phyloP scores from a whole-genome alignment of 2,888 invertebrate species.

The Coremacera marginata region DNA sequence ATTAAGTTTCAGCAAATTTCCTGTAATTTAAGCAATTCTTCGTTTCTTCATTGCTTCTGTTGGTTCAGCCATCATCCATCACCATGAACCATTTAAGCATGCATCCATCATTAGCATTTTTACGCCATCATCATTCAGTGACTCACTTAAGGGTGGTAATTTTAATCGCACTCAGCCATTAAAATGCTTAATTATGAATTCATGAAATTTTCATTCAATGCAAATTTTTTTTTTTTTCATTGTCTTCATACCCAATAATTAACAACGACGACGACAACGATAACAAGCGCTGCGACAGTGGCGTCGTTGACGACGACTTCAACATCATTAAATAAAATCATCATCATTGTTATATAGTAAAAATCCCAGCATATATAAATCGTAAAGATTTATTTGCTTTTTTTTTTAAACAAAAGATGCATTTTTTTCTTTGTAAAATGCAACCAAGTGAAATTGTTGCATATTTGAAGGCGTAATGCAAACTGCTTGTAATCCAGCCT shows the following conservation, averaged over 20 bases:
- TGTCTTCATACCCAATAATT: background rate
- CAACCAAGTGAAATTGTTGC: constrained; percentile 12
- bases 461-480: constrained; percentile 8
- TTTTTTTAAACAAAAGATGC: background rate
- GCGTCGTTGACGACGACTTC: background rate
- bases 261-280: background rate
- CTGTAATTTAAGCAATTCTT: constrained; percentile 15
- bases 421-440: background rate
- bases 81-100: constrained; percentile 22
- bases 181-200: constrained; percentile 39
- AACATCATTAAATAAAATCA: constrained; percentile 26
- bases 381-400: background rate
- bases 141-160: constrained; percentile 38
- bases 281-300: background rate
- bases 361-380: background rate
- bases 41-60: background rate
- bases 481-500: background rate
- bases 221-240: background rate
- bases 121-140: constrained; percentile 23
- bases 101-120: constrained; percentile 39
- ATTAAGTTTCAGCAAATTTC: constrained; percentile 10
- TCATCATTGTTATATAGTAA: background rate
- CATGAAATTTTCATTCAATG: constrained; percentile 19
- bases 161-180: constrained; percentile 38
- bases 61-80: constrained; percentile 13